These are phyloP conservation scores for Bombus soroeensis DNA, from an alignment of 1,140 invertebrate species.

Conservation along the genomic window DNA sequence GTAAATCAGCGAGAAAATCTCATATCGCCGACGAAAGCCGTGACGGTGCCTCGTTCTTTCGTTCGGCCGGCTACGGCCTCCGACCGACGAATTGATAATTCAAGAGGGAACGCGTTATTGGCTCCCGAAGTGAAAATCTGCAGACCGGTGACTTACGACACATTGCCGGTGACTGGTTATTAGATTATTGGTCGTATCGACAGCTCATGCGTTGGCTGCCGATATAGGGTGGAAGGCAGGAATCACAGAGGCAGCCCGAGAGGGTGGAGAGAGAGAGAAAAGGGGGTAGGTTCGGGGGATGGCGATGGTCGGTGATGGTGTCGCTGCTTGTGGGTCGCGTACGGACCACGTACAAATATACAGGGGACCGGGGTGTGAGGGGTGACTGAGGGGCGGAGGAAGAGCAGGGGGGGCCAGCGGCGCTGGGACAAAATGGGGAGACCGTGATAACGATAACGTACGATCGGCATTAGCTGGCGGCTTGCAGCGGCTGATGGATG, in stretches of 20 bases:
- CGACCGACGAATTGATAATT: slow-evolving; percentile 63
- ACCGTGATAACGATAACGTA: slow-evolving; percentile 83
- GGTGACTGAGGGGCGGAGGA: slow-evolving; percentile 6
- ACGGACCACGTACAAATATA: slow-evolving; percentile 72
- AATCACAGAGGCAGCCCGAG: slow-evolving; percentile 24
- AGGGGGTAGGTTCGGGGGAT: background rate
- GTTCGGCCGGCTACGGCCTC: slow-evolving; percentile 28
- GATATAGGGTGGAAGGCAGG: slow-evolving; percentile 63
- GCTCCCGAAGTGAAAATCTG: slow-evolving; percentile 77
- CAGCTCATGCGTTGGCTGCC: slow-evolving; percentile 76
- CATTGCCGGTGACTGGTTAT: slow-evolving; percentile 81
- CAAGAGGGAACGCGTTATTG: slow-evolving; percentile 71
- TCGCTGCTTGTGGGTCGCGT: slow-evolving; percentile 67
- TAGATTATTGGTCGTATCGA: slow-evolving; percentile 83
- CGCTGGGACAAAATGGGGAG: slow-evolving; percentile 74
- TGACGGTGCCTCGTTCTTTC: slow-evolving; percentile 23
- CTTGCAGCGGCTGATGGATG: slow-evolving; percentile 83
- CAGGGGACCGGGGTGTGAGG: slow-evolving; percentile 45
- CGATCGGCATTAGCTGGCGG: slow-evolving; percentile 83
- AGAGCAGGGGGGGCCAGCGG: background rate
- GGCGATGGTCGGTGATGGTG: slow-evolving; percentile 41
- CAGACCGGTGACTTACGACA: slow-evolving; percentile 78
- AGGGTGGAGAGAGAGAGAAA: background rate
- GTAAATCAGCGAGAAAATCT: slow-evolving; percentile 60
- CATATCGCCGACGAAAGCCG: slow-evolving; percentile 44